Conservation (phyloP, 2,888 invertebrate species). For the Cephus spinipes region DNA sequence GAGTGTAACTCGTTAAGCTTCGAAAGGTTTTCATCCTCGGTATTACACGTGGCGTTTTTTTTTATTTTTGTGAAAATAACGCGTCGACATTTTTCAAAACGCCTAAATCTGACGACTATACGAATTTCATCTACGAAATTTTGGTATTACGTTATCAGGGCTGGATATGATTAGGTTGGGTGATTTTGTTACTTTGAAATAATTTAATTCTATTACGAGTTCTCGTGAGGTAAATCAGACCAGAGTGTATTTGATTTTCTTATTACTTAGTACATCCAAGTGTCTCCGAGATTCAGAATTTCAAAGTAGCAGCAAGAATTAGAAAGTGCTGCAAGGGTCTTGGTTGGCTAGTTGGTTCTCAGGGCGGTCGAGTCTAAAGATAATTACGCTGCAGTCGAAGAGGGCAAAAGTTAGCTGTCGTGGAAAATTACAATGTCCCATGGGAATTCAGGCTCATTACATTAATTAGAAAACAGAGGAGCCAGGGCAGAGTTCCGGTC, state of each 20-base stretch:
- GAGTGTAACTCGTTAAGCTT: background rate
- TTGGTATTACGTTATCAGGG: too few relatives aligned
- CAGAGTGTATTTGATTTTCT: background rate
- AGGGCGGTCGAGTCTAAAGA: background rate
- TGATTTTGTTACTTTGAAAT: background rate
- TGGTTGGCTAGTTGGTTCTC: background rate
- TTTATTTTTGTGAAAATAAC: background rate
- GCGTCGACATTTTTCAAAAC: background rate
- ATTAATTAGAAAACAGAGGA: constrained; percentile 35
- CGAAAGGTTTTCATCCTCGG: background rate
- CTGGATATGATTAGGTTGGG: too few relatives aligned
- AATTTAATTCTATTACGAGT: background rate
- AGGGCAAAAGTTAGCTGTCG: background rate
- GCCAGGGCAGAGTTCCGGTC: background rate
- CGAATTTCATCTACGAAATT: background rate
- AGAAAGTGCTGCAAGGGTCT: background rate
- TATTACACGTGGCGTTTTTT: background rate
- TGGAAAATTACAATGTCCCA: constrained; percentile 26
- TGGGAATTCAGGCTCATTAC: constrained; percentile 31
- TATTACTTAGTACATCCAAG: background rate
- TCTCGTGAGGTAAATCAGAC: background rate
- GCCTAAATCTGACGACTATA: background rate
- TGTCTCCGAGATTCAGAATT: background rate
- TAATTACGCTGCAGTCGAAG: background rate
- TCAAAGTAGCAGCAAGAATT: background rate